Evolutionary conservation across 2,113 vertebrate species (phyloP).

Genomic region (Ochotona princeps): DNA sequence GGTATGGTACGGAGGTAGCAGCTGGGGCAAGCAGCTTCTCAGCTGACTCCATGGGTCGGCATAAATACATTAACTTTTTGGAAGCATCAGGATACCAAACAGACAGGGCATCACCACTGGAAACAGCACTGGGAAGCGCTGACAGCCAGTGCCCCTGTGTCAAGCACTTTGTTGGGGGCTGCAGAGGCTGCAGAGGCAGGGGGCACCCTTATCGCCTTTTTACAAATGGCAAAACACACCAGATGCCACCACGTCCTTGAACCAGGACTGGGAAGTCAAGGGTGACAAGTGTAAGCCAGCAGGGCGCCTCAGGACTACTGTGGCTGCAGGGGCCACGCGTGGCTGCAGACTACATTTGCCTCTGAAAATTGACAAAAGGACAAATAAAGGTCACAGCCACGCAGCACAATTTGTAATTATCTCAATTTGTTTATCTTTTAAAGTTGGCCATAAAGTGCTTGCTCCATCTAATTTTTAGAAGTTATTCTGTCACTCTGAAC

Average conservation of each 20-base stretch:
- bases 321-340: neutral
- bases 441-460: neutral
- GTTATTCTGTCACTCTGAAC: neutral
- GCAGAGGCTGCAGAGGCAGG: neutral
- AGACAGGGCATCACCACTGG: neutral
- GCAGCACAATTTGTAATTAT: neutral
- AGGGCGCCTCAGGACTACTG: neutral
- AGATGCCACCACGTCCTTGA: neutral
- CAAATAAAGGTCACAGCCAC: neutral
- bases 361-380: neutral
- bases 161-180: neutral
- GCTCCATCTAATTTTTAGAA: neutral
- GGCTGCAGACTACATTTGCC: neutral
- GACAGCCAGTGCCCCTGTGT: accelerated
- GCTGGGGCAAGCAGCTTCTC: neutral
- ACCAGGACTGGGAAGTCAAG: neutral
- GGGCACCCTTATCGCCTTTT: neutral
- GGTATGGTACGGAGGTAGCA: too few species aligned
- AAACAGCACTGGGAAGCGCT: accelerated
- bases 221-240: neutral
- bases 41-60: neutral
- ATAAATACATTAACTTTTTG: neutral
- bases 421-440: constrained; percentile 12
- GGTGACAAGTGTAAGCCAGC: neutral
- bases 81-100: neutral